Evolutionary conservation across 1,140 invertebrate species (phyloP), one percentile per base, ranked within the genome.

Genomic region (Drosophila sproati): DNA sequence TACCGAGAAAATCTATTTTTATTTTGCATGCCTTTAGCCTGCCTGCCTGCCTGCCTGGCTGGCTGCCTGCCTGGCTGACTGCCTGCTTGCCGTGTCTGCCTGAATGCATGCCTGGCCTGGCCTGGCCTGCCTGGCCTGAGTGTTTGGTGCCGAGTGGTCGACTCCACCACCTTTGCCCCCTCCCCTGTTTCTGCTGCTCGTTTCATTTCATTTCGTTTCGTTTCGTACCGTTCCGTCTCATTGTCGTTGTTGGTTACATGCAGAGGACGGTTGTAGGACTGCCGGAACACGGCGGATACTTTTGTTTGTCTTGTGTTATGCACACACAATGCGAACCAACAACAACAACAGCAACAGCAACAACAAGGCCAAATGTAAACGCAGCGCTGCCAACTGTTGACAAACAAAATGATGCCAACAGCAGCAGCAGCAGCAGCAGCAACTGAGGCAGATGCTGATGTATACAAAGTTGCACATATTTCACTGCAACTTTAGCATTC

Each of bases 1-100:
- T 92, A 92, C 90, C 82, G 90, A 91, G 76, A 82, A 91, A 92
- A 91, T 91, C 89, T 91, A 91, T 91, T 91, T 91, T 91, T 91
- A 88, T 91, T 86, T 81, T 76, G 56, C 68, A 70, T 71, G 77
- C 43, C 54, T 69, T 57, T 52, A 43, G 39, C 39, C 34, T 62
- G 47, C 4, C 37, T 31, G 51, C 35, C 35, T 52, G 55, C 61
- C 31, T 43, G 37, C 20, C 20, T 20, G 20, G 20, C 51, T 51
- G 60, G 37, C 34, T 60, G 20, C 20, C 20, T 20, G 20, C 20
- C 34, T 62, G 50, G 3, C 37, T 31, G 41, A 31, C 35, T 52
- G 55, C 61, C 31, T 37, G 32, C 20, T 20, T 59, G 41, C 34
- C 59, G 45, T 32, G 6, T 55, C 34, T 43, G 45, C 39, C 37